Percentiles rank a stretch among this genome's conserved stretches.
These are phyloP conservation scores for Myiotriccus ornatus DNA, from an alignment of 2,797 vertebrate species.

Conservation along the genomic window DNA sequence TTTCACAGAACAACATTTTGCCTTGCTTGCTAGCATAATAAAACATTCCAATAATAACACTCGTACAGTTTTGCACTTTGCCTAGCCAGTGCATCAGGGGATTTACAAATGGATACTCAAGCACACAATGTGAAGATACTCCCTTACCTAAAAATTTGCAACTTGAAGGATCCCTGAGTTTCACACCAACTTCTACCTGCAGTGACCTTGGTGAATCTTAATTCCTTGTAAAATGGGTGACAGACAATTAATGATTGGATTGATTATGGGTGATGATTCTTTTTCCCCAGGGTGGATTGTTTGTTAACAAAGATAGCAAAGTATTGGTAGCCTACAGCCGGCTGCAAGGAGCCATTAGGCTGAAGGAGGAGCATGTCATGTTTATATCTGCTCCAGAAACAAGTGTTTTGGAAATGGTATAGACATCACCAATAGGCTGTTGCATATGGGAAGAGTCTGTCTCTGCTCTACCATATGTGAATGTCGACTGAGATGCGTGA, in stretches of 20 bases:
- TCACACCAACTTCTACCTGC: background rate
- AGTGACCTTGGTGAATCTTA: background rate
- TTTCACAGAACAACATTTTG: background rate
- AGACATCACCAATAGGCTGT: constrained; percentile 20
- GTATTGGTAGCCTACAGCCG: background rate
- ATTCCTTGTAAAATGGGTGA: background rate
- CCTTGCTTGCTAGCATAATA: background rate
- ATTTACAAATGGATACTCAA: background rate
- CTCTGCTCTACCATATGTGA: constrained; percentile 17
- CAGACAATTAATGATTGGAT: background rate
- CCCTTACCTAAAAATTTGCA: background rate
- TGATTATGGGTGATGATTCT: background rate
- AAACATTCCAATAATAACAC: background rate
- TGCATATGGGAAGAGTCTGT: constrained; percentile 46
- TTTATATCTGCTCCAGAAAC: constrained; percentile 4
- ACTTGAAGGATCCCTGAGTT: background rate
- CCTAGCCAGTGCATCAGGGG: background rate
- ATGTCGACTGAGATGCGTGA: background rate
- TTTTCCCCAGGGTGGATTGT: background rate
- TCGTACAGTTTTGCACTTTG: background rate
- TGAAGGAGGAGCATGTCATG: background rate
- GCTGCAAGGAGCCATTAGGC: background rate
- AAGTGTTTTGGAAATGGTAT: background rate
- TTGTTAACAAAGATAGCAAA: background rate
- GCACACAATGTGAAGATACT: background rate